Conservation (phyloP, 2,888 invertebrate genomes). For the Apamea anceps region DNA sequence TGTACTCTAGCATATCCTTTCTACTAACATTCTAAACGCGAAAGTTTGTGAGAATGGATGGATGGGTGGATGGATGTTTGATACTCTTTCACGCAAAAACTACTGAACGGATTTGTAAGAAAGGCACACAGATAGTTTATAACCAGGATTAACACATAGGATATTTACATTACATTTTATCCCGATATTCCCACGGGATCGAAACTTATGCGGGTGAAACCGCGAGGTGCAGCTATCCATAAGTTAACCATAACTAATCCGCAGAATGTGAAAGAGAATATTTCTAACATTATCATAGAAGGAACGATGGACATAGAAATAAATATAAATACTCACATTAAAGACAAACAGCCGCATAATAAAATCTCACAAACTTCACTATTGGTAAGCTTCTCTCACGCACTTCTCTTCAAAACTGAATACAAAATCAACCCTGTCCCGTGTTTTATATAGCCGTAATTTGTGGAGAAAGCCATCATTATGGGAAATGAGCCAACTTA, state of each 20-base stretch:
- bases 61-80: too few relatives aligned
- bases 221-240: background rate
- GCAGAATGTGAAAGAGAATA: background rate
- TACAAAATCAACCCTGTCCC: background rate
- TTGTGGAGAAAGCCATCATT: constrained; percentile 13
- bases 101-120: too few relatives aligned
- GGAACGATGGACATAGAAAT: background rate
- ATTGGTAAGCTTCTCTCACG: background rate
- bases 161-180: too few relatives aligned
- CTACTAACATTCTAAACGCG: too few relatives aligned
- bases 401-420: constrained; percentile 32
- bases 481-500: background rate
- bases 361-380: background rate
- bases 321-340: constrained; percentile 55
- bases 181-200: too few relatives aligned
- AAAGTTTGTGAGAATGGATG: too few relatives aligned
- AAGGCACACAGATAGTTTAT: too few relatives aligned
- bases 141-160: too few relatives aligned
- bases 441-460: constrained; percentile 15
- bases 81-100: too few relatives aligned
- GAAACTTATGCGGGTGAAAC: too few relatives aligned
- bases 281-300: background rate
- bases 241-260: background rate
- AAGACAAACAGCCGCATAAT: constrained; percentile 50
- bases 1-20: background rate